phyloP scores from a whole-genome alignment of 2,888 invertebrate species.

The Conus canariensis region DNA sequence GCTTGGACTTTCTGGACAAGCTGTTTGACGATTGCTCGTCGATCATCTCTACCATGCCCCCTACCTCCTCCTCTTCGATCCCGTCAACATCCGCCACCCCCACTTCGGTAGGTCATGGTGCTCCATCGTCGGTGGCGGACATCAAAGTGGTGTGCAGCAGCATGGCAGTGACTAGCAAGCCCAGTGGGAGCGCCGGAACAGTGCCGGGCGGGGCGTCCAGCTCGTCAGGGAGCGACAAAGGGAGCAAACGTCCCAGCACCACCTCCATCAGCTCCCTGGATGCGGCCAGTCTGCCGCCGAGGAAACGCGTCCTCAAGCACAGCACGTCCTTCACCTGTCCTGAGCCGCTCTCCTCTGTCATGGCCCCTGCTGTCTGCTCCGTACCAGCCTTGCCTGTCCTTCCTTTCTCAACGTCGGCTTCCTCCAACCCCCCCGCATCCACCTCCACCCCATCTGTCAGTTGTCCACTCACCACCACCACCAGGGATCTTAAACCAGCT shows the following conservation, averaged over 20 bases:
- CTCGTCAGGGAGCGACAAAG: background rate
- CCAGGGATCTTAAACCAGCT: background rate
- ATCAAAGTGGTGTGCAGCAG: background rate
- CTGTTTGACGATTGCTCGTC: background rate
- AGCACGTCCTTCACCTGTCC: constrained; percentile 19
- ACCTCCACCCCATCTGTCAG: background rate
- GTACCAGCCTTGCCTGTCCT: background rate
- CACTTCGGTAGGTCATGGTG: background rate
- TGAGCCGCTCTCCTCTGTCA: background rate
- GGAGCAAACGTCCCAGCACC: constrained; percentile 7
- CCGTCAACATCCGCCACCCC: background rate
- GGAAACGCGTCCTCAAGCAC: constrained; percentile 58
- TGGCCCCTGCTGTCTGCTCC: background rate
- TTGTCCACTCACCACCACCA: background rate
- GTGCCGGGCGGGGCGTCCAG: no score
- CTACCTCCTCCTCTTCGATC: background rate
- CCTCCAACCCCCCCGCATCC: background rate
- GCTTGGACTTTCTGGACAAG: constrained; percentile 23
- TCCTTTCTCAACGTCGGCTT: background rate
- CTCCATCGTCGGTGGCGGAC: background rate
- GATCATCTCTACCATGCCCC: background rate
- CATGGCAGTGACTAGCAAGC: background rate
- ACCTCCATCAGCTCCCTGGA: constrained; percentile 34
- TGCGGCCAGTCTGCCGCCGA: constrained; percentile 58
- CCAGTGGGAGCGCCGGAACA: background rate